Evolutionary conservation across 2,888 invertebrate species (phyloP).

Genomic region (Tortricodes alternella): DNA sequence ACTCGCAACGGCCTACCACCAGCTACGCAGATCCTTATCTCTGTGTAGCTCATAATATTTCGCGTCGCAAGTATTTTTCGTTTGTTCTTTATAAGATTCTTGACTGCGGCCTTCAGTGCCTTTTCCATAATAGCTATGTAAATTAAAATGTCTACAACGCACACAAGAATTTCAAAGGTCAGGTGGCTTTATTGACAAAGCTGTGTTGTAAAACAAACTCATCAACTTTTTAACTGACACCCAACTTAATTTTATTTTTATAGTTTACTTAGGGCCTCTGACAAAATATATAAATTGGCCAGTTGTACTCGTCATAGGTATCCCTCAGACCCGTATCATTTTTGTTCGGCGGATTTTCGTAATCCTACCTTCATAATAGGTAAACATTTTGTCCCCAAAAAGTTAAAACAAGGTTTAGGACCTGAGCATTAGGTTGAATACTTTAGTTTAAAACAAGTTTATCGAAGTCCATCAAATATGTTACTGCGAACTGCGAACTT

Average conservation of each 20-base stretch:
- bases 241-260: slow-evolving; percentile 23
- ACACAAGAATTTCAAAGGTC: not conserved
- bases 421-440: slow-evolving; percentile 29
- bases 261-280: slow-evolving; percentile 34
- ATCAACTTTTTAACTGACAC: slow-evolving; percentile 14
- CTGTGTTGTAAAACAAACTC: not conserved
- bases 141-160: slow-evolving; percentile 2
- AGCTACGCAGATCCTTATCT: not conserved
- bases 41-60: not conserved
- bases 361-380: slow-evolving; percentile 38
- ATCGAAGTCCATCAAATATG: not conserved
- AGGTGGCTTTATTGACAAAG: slow-evolving; percentile 4
- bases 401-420: slow-evolving; percentile 35
- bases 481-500: too few relatives aligned
- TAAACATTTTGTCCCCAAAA: slow-evolving; percentile 38
- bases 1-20: not conserved
- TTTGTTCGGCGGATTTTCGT: slow-evolving; percentile 35
- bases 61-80: not conserved
- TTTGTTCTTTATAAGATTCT: not conserved
- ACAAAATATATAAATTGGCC: slow-evolving; percentile 38
- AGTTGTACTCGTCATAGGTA: slow-evolving; percentile 36
- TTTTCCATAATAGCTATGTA: slow-evolving; percentile 3
- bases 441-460: slow-evolving; percentile 23
- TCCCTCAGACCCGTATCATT: slow-evolving; percentile 38
- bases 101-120: not conserved